A percentile compares a stretch with the other conserved stretches of the same genome.
Evolutionary conservation across 2,797 vertebrate species (phyloP).

Genomic region (Muraenolepis orangiensis): DNA sequence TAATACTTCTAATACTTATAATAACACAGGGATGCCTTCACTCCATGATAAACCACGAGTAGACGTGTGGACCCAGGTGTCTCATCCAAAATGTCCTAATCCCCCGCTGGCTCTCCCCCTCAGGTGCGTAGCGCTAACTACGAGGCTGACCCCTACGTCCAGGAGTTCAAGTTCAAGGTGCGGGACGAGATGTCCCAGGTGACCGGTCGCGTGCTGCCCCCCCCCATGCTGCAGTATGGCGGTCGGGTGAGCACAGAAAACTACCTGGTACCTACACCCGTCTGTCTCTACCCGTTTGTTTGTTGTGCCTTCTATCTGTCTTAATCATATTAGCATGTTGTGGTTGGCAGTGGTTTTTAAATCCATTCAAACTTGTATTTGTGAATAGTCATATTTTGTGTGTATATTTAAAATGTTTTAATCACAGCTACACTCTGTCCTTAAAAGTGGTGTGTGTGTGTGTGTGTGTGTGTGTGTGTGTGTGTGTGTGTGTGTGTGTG

Average conservation of each 20-base stretch:
- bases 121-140: conserved; percentile 99
- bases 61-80: background rate
- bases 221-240: conserved; percentile 97
- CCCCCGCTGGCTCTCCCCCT: background rate
- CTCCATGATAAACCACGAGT: background rate
- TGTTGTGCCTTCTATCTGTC: background rate
- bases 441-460: too few relatives aligned
- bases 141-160: conserved; percentile 94
- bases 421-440: too few relatives aligned
- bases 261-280: conserved; percentile 75
- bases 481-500: too few relatives aligned
- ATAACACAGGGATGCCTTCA: background rate
- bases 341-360: background rate
- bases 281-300: background rate
- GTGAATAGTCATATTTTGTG: background rate
- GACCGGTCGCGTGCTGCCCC: conserved; percentile 95
- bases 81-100: background rate
- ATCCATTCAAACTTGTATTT: background rate
- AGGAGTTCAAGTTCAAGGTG: conserved; percentile 98
- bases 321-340: background rate
- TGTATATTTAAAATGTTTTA: too few relatives aligned
- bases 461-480: too few relatives aligned
- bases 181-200: conserved; percentile 99
- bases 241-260: conserved; percentile 91
- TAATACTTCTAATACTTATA: background rate